Base-by-base conservation (phyloP, 2,113 vertebrate species). In the Mus pahari region DNA sequence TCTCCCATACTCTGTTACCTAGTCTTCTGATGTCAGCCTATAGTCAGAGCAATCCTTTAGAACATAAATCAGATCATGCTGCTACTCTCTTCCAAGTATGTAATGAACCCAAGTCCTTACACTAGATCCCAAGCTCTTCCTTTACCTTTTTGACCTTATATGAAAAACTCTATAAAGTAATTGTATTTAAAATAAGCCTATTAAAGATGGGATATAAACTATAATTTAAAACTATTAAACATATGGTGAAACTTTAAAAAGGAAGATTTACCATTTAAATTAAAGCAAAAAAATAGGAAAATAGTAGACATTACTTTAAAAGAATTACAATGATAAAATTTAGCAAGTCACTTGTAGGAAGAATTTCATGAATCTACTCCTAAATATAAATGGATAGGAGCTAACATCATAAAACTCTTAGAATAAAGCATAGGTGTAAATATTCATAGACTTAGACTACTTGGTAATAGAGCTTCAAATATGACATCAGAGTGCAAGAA, bases 131-230 rank as follows among this genome's bases (percentile, higher is more conserved):
- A 75, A 79, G 8, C 3, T n/a, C 26, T n/a, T 58, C 14, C 19
- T 62, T 55, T 53, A 6, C 13, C 64, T 71, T 48, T 83, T 60
- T 33, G 11, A 39, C 1, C 78, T 33, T 66, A 92, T 75, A 28
- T 62, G 31, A 8, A 66, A 90, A 94, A 66, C 14, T 31, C 5
- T 45, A 48, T 60, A 73, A 89, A 77, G 93, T 55, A 88, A 75
- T 77, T 81, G 48, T 36, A 1, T 64, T 93, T 66, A 89, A 87
- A 95, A 77, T 77, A 71, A 58, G 28, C 4, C 62, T 58, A 26
- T 53, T 90, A 70, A 91, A 92, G 66, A 70, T 87, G 26, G 28
- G 36, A 48, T 81, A 75, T 31, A 53, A 94, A 91, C 62, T 82
- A 62, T 22, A 75, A 86, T 31, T 74, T 90, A 92, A 86, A 68